Evolutionary conservation across 2,113 vertebrate genomes (phyloP), one percentile per base, ranked within the genome.

Genomic region (Tychaedon coryphoeus): DNA sequence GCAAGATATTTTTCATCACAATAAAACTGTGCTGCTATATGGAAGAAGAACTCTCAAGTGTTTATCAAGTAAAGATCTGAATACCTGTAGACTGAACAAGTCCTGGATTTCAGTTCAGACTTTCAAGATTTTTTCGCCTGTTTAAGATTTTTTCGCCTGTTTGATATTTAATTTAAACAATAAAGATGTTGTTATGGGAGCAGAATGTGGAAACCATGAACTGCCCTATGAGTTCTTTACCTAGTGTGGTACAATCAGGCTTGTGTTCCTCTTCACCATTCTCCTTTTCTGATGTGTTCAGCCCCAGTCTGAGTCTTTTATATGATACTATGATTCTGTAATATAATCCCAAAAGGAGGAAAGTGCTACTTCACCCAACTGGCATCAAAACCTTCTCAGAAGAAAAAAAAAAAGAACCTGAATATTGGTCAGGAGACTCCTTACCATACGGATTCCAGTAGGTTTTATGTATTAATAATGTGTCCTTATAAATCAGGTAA

Each of bases 291-390:
- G 10, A 8, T 15, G 5, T 51, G 8, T 20, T 70, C 50, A 81
- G 33, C 10, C 34, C 9, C 5, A 3, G 6, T 23, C 6, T 47
- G 14, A 71, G 23, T 26, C 8, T 86, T 86, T 70, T 43, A 17
- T 38, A 7, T 14, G 7, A 67, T 14, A 20, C 8, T n/a, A 29
- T 0, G 0, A 14, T 40, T n/a, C 28, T 31, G 14, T 34, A 82
- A 40, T 47, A 62, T 15, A 76, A 61, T 4, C 19, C 3, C 34
- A 62, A 40, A 74, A 89, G 19, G 5, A 74, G 34, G 34, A 67
- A 36, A 64, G 29, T 58, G 33, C 17, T 71, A 2, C 10, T 7
- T 86, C 36, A 77, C 3, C 8, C 51, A 70, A 7, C 0, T 34
- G 34, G 38, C 8, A 50, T 34, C 28, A 22, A 6, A 78, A 10